A percentile compares a stretch with the other conserved stretches of the same genome.
Conservation (phyloP, 2,888 invertebrate species). For the Galerucella calmariensis region DNA sequence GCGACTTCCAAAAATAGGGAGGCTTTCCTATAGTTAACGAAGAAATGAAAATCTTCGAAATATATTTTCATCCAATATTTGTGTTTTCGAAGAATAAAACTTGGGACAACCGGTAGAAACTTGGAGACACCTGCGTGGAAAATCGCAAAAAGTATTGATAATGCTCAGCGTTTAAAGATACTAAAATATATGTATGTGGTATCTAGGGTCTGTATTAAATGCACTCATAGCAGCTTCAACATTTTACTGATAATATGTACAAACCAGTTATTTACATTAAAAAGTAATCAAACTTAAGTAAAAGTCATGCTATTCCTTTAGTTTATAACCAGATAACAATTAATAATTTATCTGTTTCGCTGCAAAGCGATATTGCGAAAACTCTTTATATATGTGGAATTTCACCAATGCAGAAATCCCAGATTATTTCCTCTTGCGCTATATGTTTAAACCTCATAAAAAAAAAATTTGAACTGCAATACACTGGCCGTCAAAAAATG, state of each 20-base stretch:
- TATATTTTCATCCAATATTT: too few species aligned
- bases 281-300: conserved; percentile 2
- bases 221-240: background rate
- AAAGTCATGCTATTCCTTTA: background rate
- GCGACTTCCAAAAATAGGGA: too few species aligned
- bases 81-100: too few species aligned
- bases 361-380: background rate
- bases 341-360: background rate
- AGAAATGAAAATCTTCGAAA: too few species aligned
- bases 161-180: background rate
- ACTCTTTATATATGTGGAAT: background rate
- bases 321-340: conserved; percentile 2
- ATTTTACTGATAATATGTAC: background rate
- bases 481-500: too few species aligned
- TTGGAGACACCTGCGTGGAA: too few species aligned
- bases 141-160: background rate
- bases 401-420: background rate
- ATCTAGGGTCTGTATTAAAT: background rate
- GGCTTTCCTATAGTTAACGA: too few species aligned
- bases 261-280: conserved; percentile 12
- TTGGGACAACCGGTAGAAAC: too few species aligned
- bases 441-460: background rate
- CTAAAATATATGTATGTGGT: background rate
- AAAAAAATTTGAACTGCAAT: too few species aligned
- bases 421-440: background rate